Evolutionary conservation across 2,113 vertebrate genomes (phyloP).

Genomic region (Toxotes jaculatrix): DNA sequence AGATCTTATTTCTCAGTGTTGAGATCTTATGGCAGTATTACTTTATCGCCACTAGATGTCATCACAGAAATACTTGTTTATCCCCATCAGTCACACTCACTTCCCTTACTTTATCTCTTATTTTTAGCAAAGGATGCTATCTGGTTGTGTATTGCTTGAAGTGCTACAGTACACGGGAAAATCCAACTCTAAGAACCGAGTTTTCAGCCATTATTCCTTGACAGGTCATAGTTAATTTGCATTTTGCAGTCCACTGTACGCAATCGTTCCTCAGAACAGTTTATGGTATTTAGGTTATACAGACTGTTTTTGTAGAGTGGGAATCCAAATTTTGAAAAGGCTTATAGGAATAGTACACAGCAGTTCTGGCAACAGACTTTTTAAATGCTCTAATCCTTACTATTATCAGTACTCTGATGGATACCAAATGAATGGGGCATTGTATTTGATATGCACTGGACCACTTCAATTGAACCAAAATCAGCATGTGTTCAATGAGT

Average conservation of each 20-base stretch:
- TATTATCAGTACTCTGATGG: constrained; percentile 59
- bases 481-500: constrained; percentile 73
- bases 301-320: constrained; percentile 36
- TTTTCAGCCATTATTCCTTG: constrained; percentile 7
- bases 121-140: constrained; percentile 7
- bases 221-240: constrained; percentile 34
- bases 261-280: constrained; percentile 46
- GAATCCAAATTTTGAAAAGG: constrained; percentile 32
- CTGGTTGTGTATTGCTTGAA: constrained; percentile 15
- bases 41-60: constrained; percentile 54
- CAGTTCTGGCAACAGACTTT: constrained; percentile 46
- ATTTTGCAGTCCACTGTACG: constrained; percentile 47
- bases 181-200: neutral
- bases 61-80: constrained; percentile 27
- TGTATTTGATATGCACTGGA: constrained; percentile 74
- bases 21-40: constrained; percentile 14
- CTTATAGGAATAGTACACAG: constrained; percentile 36
- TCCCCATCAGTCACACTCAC: constrained; percentile 29
- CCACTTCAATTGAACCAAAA: constrained; percentile 77
- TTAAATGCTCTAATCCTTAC: constrained; percentile 51
- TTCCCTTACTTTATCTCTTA: constrained; percentile 5
- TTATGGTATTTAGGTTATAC: constrained; percentile 32
- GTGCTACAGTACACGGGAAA: neutral
- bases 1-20: constrained; percentile 14
- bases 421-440: constrained; percentile 75